phyloP scores from a whole-genome alignment of 2,888 invertebrate genomes.

The Noctuana brunneofusca region DNA sequence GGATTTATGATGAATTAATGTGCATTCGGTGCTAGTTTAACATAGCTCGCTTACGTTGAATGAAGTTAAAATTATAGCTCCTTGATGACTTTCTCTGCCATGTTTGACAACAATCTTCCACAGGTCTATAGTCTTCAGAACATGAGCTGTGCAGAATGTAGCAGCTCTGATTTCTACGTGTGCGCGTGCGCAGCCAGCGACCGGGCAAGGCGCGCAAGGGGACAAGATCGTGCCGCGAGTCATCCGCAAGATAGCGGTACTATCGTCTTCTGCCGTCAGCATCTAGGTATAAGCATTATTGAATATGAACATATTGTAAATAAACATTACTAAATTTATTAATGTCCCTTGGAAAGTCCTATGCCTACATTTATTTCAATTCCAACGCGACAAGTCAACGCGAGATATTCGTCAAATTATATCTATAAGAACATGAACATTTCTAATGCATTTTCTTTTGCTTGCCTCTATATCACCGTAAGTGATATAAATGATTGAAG shows the following conservation, averaged over 20 bases:
- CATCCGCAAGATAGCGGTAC: conserved; percentile 64
- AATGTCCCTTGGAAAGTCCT: too few species aligned
- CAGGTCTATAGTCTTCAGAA: conserved; percentile 51
- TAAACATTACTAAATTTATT: too few species aligned
- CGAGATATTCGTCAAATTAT: too few species aligned
- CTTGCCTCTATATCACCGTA: conserved; percentile 68
- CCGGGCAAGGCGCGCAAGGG: conserved; percentile 51
- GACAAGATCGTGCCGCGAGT: conserved; percentile 63
- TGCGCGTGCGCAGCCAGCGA: conserved; percentile 53
- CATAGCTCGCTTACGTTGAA: conserved; percentile 51
- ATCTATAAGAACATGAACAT: too few species aligned
- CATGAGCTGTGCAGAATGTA: conserved; percentile 70
- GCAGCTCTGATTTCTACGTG: conserved; percentile 64
- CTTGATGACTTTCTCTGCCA: conserved; percentile 50
- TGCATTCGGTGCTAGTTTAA: too few species aligned
- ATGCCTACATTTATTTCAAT: too few species aligned
- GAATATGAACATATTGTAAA: too few species aligned
- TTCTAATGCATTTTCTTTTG: background rate
- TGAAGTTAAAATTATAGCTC: conserved; percentile 46
- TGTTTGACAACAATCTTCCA: conserved; percentile 59
- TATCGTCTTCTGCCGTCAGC: conserved; percentile 71
- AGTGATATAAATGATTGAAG: conserved; percentile 61
- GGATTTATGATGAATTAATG: too few species aligned
- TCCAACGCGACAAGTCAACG: too few species aligned
- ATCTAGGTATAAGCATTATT: conserved; percentile 51